phyloP scores from a whole-genome alignment of 2,797 vertebrate species.

The Halcyon chelicuti region DNA sequence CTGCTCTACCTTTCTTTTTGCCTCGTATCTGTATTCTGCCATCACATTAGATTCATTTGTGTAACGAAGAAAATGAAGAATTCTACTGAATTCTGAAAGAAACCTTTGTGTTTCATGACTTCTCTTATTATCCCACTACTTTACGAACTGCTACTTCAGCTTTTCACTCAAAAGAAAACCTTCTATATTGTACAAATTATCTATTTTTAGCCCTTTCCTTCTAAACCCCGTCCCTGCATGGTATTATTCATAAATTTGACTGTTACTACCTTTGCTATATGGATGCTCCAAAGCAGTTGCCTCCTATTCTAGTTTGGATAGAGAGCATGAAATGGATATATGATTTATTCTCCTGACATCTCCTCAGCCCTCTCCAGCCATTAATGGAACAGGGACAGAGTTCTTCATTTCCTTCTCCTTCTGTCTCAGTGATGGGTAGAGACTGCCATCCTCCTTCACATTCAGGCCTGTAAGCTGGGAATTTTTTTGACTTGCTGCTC shows the following conservation, averaged over 20 bases:
- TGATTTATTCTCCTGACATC: background rate
- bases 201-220: constrained; percentile 50
- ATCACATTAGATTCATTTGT: constrained; percentile 48
- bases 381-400: background rate
- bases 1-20: constrained; percentile 25
- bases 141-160: constrained; percentile 24
- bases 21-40: constrained; percentile 7
- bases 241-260: background rate
- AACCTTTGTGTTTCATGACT: constrained; percentile 33
- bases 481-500: background rate
- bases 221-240: background rate
- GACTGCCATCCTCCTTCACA: background rate
- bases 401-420: background rate
- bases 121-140: constrained; percentile 5
- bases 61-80: constrained; percentile 46
- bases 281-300: background rate
- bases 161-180: constrained; percentile 5
- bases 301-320: background rate
- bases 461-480: background rate
- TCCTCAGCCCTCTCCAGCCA: background rate
- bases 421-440: background rate
- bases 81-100: constrained; percentile 37
- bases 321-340: background rate
- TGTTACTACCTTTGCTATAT: background rate
- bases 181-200: background rate